Base-by-base conservation (phyloP, 2,797 vertebrate species). In the Myioborus melanocephalus region DNA sequence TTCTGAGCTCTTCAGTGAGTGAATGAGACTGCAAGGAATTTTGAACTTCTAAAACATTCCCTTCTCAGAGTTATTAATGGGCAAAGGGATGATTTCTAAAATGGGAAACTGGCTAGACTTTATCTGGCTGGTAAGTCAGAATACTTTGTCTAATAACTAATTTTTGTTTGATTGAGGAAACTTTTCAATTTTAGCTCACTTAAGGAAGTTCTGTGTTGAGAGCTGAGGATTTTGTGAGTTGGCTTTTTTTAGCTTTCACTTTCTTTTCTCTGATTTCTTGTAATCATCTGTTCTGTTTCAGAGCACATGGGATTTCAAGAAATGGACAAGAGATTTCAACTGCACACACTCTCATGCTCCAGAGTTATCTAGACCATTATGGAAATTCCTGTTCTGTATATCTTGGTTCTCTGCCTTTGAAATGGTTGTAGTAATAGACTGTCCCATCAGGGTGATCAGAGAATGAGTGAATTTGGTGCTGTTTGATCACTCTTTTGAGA, bases 301-400 rank as follows among this genome's bases (percentile, higher is more conserved):
- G 21, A 59, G 16, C 20, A 52, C 7, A 3, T 35, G 10, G 14
- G 26, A 43, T 87, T 90, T 89, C 21, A 8, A 50, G 43, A 68
- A 66, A 63, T 7, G 32, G 3, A 4, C 19, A 49, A 46, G 34
- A 52, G 17, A 39, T n/a, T 64, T 79, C 37, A 44, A 2, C 4
- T 35, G 30, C 14, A 34, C 2, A 19, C 4, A 1, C 11, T 76
- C 1, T n/a, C 3, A 14, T 34, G 10, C 26, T 73, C n/a, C 14
- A 6, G 43, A 39, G 7, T 59, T 76, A 69, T 22, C 63, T 43
- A 49, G 52, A 59, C 23, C 22, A 53, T 44, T 20, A 66, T 20
- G 28, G 59, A 85, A 70, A 34, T 65, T 78, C 24, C 15, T 46
- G 7, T 46, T 59, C 16, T 24, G 5, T 26, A 14, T 70, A 20